Evolutionary conservation across 2,888 invertebrate genomes (phyloP).

Genomic region (Odontocolon sp.): DNA sequence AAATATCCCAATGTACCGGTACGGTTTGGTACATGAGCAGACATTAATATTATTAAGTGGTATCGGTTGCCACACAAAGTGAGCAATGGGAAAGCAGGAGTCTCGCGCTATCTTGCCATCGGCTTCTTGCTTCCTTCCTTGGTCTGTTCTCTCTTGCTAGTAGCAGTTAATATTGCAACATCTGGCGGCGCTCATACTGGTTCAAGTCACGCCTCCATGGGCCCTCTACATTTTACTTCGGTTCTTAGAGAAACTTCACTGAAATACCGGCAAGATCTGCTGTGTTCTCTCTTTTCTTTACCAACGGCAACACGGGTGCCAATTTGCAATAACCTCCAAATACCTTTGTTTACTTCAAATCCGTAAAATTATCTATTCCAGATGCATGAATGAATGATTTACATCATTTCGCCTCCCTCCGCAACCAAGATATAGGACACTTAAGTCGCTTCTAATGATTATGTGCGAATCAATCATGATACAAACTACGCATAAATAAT

Average conservation of each 20-base stretch:
- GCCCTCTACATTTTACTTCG: slow-evolving; percentile 76
- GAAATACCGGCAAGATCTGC: slow-evolving; percentile 71
- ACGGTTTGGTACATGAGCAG: neutral
- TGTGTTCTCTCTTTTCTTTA: slow-evolving; percentile 40
- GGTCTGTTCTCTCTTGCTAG: slow-evolving; percentile 17
- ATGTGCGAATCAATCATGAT: too few relatives aligned
- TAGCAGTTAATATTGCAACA: slow-evolving; percentile 78
- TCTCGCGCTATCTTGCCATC: slow-evolving; percentile 22
- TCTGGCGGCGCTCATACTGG: slow-evolving; percentile 75
- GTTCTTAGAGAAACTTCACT: slow-evolving; percentile 73
- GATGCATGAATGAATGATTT: too few relatives aligned
- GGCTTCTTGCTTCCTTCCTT: slow-evolving; percentile 30
- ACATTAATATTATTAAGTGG: slow-evolving; percentile 66
- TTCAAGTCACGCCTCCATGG: slow-evolving; percentile 74
- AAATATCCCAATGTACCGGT: slow-evolving; percentile 16
- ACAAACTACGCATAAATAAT: too few relatives aligned
- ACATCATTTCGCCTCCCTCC: too few relatives aligned
- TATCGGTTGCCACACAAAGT: slow-evolving; percentile 14
- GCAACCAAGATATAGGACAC: too few relatives aligned
- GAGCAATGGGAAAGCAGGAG: slow-evolving; percentile 4
- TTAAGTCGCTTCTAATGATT: too few relatives aligned
- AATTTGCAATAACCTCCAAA: too few relatives aligned
- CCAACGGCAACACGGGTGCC: slow-evolving; percentile 22
- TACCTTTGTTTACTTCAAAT: too few relatives aligned
- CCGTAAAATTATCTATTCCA: too few relatives aligned